Conservation (phyloP, 1,140 invertebrate species). For the Pantala flavescens region DNA sequence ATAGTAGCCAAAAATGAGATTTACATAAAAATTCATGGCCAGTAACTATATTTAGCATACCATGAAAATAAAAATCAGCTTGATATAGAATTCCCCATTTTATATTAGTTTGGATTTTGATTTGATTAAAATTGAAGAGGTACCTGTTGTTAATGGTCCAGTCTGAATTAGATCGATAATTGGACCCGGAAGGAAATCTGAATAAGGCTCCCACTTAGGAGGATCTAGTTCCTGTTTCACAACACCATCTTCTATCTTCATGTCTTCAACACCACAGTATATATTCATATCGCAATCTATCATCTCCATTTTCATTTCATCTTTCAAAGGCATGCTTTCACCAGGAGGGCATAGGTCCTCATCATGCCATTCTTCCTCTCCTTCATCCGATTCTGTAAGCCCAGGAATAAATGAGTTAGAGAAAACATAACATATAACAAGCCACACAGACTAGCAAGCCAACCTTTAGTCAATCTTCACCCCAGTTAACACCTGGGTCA, state of each 20-base stretch:
- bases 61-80: too few species aligned
- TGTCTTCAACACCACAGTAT: not conserved
- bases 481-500: not conserved
- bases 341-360: not conserved
- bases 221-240: not conserved
- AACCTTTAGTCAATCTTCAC: not conserved
- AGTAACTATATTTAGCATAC: too few species aligned
- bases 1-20: too few species aligned
- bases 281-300: not conserved
- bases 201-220: slow-evolving; percentile 16
- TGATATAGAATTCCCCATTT: too few species aligned
- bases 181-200: slow-evolving; percentile 33
- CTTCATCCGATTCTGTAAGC: not conserved
- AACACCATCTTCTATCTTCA: not conserved
- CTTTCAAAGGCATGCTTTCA: not conserved
- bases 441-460: slow-evolving; percentile 14
- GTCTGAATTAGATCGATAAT: slow-evolving; percentile 74
- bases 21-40: too few species aligned
- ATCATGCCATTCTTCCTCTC: not conserved
- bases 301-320: slow-evolving; percentile 1
- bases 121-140: too few species aligned
- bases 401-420: not conserved
- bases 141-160: slow-evolving; percentile 74
- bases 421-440: not conserved
- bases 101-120: too few species aligned